Evolutionary conservation across 1,140 invertebrate species (phyloP), one percentile per base, ranked within the genome.

Genomic region (Drosophila pseudoananassae): DNA sequence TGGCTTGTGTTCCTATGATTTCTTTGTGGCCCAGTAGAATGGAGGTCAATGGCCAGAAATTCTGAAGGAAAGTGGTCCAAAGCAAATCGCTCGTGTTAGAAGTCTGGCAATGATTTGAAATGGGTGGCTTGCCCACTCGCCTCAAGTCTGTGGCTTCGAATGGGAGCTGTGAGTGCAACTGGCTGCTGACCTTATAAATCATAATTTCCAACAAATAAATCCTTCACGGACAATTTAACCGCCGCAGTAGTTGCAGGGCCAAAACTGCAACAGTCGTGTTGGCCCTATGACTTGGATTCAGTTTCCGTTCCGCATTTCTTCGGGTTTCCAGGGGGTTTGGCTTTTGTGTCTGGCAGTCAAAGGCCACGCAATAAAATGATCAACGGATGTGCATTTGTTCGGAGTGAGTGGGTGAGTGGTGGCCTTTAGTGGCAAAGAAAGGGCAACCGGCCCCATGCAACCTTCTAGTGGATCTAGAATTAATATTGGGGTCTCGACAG

Each of bases 201-300:
- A 87, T 87, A 88, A 87, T 87, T 82, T 78, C 75, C 61, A 83
- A 80, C 78, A 88, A 88, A 87, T 87, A 87, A 87, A 87, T 87
- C 82, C 83, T 87, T 87, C 66, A 88, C 78, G 82, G 83, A 78
- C 83, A 87, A 87, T 87, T 87, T 72, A 88, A 81, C 83, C 66
- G 70, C 47, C 54, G 60, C 58, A 68, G 51, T 69, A 61, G 46
- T 31, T 58, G 52, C 54, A 47, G 52, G 73, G 63, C 53, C 78
- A 77, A 78, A 85, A 78, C 47, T 80, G 82, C 82, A 85, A 87
- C 82, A 87, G 64, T 57, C 47, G 38, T 43, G 73, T 47, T 52
- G 66, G 25, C 54, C 47, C 57, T 45, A 43, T 25, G 56, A 27
- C 60, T 66, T 50, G 47, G 50, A 64, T 61, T 66, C 52, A 53